Base-by-base conservation (phyloP, 1,140 invertebrate genomes). In the Nasonia vitripennis region DNA sequence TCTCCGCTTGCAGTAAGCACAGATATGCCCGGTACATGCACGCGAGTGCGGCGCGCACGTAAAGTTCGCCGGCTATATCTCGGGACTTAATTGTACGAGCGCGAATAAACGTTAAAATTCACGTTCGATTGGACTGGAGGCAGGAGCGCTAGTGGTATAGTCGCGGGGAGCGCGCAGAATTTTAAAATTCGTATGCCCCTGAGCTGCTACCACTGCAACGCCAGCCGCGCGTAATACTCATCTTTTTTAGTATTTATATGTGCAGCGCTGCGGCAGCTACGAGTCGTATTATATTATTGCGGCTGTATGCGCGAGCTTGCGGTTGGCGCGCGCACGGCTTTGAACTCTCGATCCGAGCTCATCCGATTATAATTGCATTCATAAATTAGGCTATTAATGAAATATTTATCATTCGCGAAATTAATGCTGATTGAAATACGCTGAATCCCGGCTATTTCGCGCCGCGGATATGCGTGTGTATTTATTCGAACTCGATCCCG, bases 51-150 rank as follows among this genome's bases (percentile, higher is more conserved):
- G 20, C 51, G 70, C 45, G 73, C 34, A 34, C 70, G 27, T 73
- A 31, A 73, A 31, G 27, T 83, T 62, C 51, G 17, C 55, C 67
- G 70, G 14, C 31, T 83, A 74, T 82, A 82, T 74, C 27, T 62
- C 55, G 55, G 7, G 37, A 37, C 70, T 73, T 74, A 82, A 82
- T 82, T 82, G 70, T 55, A 55, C 37, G 31, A 62, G 71, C 48
- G 45, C 48, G 9, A 74, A 55, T 74, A 74, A 74, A 82, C 55
- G 70, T 74, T 74, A 82, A 82, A 82, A 82, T 82, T 55, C 70
- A 82, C 70, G 27, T 74, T 74, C 48, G 70, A 82, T 82, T 34
- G 48, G 20, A n/a, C 23, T 82, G 27, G 5, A 7, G 55, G 41
- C 41, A 45, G 10, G 6, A 45, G 41, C 10, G 6, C 6, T 45